phyloP scores from a whole-genome alignment of 2,888 invertebrate species.

The Allygus modestus region DNA sequence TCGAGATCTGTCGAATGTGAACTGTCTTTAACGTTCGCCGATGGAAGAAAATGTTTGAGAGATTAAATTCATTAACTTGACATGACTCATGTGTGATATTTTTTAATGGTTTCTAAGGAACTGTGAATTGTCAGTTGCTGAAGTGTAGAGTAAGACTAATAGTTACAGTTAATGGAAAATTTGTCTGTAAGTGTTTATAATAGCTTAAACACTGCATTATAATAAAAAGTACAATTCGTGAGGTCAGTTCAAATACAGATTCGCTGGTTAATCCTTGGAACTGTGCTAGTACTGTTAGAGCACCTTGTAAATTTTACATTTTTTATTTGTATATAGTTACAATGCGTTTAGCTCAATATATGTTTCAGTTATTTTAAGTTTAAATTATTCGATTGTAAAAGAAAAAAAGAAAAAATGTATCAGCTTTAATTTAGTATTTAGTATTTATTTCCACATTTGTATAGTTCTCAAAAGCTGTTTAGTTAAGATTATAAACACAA shows the following conservation, averaged over 20 bases:
- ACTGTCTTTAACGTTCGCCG: background rate
- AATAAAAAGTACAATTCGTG: too few species aligned
- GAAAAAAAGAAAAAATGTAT: background rate
- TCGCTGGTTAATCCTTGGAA: background rate
- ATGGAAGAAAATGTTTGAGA: background rate
- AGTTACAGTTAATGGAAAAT: background rate
- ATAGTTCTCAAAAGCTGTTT: background rate
- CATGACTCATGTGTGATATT: slow-evolving; percentile 24
- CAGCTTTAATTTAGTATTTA: background rate
- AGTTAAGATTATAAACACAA: too few species aligned
- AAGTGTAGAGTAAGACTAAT: background rate
- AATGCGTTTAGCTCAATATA: slow-evolving; percentile 19
- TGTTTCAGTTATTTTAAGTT: background rate
- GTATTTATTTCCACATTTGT: background rate
- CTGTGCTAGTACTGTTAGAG: background rate
- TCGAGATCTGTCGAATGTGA: background rate
- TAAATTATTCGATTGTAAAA: slow-evolving; percentile 15
- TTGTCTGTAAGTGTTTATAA: too few species aligned
- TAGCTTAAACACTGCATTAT: too few species aligned
- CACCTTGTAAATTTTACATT: slow-evolving; percentile 15
- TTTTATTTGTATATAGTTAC: slow-evolving; percentile 24
- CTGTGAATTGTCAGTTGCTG: slow-evolving; percentile 10
- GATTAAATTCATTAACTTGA: background rate
- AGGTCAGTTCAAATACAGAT: background rate
- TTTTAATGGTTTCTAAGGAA: background rate